phyloP scores from a whole-genome alignment of 2,888 invertebrate genomes.

The Chymomyza procnemis region DNA sequence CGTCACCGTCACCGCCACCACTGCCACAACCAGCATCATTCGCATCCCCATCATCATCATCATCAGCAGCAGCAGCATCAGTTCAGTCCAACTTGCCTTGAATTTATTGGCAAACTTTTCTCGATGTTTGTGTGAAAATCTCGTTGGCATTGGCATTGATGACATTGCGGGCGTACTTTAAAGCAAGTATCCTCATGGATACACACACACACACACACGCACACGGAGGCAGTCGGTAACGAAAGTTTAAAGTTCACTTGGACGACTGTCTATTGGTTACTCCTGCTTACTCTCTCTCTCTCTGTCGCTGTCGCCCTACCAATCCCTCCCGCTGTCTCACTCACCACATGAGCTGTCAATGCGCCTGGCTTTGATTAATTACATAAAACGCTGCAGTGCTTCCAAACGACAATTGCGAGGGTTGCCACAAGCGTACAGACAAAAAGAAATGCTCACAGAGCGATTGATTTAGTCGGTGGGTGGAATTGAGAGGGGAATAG shows the following conservation, averaged over 20 bases:
- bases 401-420: not conserved
- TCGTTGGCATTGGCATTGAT: constrained; percentile 50
- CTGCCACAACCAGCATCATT: constrained; percentile 4
- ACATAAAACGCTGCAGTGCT: constrained; percentile 52
- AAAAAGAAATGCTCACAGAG: not conserved
- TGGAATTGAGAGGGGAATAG: not conserved
- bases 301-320: not conserved
- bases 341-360: constrained; percentile 59
- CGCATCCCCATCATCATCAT: not conserved
- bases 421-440: not conserved
- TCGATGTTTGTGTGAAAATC: constrained; percentile 10
- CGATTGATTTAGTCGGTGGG: not conserved
- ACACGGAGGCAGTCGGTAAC: not conserved
- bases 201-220: not conserved
- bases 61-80: not conserved
- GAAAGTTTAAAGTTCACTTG: constrained; percentile 61
- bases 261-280: not conserved
- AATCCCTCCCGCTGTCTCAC: constrained; percentile 23
- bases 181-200: no score
- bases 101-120: constrained; percentile 45
- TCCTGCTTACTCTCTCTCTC: constrained; percentile 3
- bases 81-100: constrained; percentile 5
- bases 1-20: not conserved
- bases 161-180: constrained; percentile 42
- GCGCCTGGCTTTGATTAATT: constrained; percentile 65